These are phyloP conservation scores for Danio choprae DNA, from an alignment of 2,797 vertebrate species.

Conservation along the genomic window DNA sequence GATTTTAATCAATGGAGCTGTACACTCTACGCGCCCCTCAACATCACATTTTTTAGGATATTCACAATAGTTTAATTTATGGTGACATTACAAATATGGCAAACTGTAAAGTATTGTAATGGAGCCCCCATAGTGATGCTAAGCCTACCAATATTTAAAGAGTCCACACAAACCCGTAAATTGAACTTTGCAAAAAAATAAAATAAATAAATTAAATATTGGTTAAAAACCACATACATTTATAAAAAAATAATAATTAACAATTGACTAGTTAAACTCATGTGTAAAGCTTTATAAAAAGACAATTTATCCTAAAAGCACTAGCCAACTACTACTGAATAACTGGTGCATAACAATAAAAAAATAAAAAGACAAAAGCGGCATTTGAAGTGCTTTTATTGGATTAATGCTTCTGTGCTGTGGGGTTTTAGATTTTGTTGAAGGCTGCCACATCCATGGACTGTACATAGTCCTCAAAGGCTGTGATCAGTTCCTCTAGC, in stretches of 20 bases:
- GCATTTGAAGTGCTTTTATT: slow-evolving; percentile 69
- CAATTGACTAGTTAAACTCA: too few relatives aligned
- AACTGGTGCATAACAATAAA: not conserved
- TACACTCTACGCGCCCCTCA: not conserved
- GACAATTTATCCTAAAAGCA: too few relatives aligned
- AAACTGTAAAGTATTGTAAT: not conserved
- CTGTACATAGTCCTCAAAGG: slow-evolving; percentile 94
- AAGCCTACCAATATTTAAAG: not conserved
- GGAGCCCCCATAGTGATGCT: too few relatives aligned
- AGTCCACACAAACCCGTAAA: too few relatives aligned
- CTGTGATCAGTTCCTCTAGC: slow-evolving; percentile 92
- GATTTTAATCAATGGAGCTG: slow-evolving; percentile 5
- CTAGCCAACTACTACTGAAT: too few relatives aligned
- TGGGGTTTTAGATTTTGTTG: slow-evolving; percentile 90
- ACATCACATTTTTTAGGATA: not conserved
- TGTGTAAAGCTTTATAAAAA: too few relatives aligned
- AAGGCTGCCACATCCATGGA: slow-evolving; percentile 98
- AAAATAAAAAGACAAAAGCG: not conserved
- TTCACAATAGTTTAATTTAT: not conserved
- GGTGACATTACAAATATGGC: not conserved
- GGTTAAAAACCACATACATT: too few relatives aligned
- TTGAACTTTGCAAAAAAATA: too few relatives aligned
- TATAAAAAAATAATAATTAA: too few relatives aligned
- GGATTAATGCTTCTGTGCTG: slow-evolving; percentile 5
- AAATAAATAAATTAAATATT: too few relatives aligned